Percentiles rank a stretch among this genome's conserved stretches.
Evolutionary conservation across 1,140 invertebrate genomes (phyloP).

Genomic region (Doryteuthis pealeii): DNA sequence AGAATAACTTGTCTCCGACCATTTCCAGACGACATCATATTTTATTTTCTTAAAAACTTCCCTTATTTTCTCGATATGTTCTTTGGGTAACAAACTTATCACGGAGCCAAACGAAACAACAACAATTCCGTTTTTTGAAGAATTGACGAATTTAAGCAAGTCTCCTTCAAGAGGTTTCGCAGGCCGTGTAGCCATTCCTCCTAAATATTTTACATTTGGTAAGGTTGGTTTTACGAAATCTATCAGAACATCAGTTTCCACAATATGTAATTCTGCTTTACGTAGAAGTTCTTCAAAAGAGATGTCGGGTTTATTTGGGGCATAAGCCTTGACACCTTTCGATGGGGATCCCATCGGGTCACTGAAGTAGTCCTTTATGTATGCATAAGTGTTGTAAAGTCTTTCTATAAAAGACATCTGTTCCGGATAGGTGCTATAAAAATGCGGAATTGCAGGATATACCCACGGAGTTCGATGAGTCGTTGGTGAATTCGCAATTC

Average conservation of each 20-base stretch:
- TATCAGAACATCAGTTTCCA: constrained; percentile 16
- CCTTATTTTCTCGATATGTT: constrained; percentile 43
- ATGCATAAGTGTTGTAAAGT: too few species aligned
- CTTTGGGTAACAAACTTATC: not conserved
- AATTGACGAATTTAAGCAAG: constrained; percentile 15
- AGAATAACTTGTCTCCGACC: constrained; percentile 60
- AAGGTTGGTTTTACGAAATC: constrained; percentile 13
- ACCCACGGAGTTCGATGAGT: too few species aligned
- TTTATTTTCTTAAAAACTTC: not conserved
- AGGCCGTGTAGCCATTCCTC: constrained; percentile 21
- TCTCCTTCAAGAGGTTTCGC: constrained; percentile 19
- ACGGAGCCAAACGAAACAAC: constrained; percentile 33
- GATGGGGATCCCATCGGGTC: too few species aligned
- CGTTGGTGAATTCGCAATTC: too few species aligned
- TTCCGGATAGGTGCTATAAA: too few species aligned
- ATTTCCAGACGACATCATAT: constrained; percentile 8
- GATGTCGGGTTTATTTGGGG: too few species aligned
- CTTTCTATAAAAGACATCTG: too few species aligned
- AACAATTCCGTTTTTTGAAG: constrained; percentile 22
- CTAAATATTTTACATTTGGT: constrained; percentile 18
- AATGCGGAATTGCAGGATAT: too few species aligned
- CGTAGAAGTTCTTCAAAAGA: too few species aligned
- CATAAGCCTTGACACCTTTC: too few species aligned
- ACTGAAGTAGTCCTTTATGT: not conserved
- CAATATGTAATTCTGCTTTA: constrained; percentile 6